Evolutionary conservation across 2,797 vertebrate species (phyloP), one percentile per base, ranked within the genome.

Genomic region (Furcifer pardalis): DNA sequence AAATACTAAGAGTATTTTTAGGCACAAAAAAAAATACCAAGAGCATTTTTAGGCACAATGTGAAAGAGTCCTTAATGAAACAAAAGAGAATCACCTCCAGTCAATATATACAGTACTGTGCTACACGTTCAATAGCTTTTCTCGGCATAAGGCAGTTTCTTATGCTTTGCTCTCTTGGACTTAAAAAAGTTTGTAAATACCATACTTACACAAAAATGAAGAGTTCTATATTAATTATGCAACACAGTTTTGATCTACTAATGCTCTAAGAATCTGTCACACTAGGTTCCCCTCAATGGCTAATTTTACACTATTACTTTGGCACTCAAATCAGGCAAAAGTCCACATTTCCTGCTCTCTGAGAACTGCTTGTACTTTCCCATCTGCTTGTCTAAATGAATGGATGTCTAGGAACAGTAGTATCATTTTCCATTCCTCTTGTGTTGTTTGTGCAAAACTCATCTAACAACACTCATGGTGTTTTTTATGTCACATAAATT

Each of bases 371-470:
- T 91, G 93, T 93, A 84, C 90, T 93, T 44, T 86, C 93, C 92
- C 92, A 92, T 94, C 92, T 94, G 93, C 89, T 93, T 0, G 12
- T 91, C 89, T 92, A 91, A 91, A 90, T 91, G 86, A 87, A 84
- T 62, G 81, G 79, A 91, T 84, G 35, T 92, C 92, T 91, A 93
- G 90, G 90, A 93, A 93, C 46, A 92, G 83, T 37, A 90, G 86
- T 85, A 60, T 83, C n/a, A 86, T 77, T 0, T 0, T 87, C 49
- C 85, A 37, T 72, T 71, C 86, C 81, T 68, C 83, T 86, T 35
- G 74, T 77, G 78, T 15, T 72, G 2, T 82, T 85, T 81, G 87
- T 84, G 77, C 86, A 84, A 65, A 46, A 77, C 84, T 84, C 76
- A 84, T 12, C 23, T 32, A 76, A 76, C 42, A 52, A n/a, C 35